Evolutionary conservation across 1,140 invertebrate genomes (phyloP), one percentile per base, ranked within the genome.

Genomic region (Drosophila santomea): DNA sequence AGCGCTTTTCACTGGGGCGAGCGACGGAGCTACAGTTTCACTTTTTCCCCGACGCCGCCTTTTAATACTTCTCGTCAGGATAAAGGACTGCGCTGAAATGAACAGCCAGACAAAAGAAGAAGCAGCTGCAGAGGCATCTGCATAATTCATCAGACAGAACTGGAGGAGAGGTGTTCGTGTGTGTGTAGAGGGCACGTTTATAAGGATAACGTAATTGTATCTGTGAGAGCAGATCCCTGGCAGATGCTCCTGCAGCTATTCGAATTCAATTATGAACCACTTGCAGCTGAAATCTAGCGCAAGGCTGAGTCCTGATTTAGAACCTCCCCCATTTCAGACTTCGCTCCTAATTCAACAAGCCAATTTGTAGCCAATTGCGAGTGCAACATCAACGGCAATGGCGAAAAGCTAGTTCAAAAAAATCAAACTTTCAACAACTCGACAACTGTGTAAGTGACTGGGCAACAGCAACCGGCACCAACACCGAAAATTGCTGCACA

Each of bases 321-420:
- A 17, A 28, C 8, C 32, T 44, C 44, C 20, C 12, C 15, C 28
- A 20, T 10, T 5, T 3, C 28, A 20, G 47, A 7, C 25, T 10
- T 23, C 41, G 32, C 47, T 43, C 54, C 82, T 88, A 83, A 86
- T 88, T 73, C 79, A 76, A 74, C 73, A 71, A 76, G 83, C 83
- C 83, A 86, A 86, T 86, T 86, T 86, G 83, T 88, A 79, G 83
- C 75, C 83, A 83, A 86, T 88, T 83, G 79, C 71, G 58, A 85
- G 63, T 74, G 81, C 68, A 73, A 74, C 58, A 50, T 72, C 66
- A 81, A 78, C 28, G 50, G 50, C 58, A 48, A 28, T 35, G 39
- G 56, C 38, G 48, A 61, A 80, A 85, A 71, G 61, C 45, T 68
- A 36, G 11, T 35, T 7, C 20, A 28, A 57, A 68, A 39, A 50